Base-by-base conservation (phyloP, 2,797 vertebrate genomes). In the Coregonus suidteri region DNA sequence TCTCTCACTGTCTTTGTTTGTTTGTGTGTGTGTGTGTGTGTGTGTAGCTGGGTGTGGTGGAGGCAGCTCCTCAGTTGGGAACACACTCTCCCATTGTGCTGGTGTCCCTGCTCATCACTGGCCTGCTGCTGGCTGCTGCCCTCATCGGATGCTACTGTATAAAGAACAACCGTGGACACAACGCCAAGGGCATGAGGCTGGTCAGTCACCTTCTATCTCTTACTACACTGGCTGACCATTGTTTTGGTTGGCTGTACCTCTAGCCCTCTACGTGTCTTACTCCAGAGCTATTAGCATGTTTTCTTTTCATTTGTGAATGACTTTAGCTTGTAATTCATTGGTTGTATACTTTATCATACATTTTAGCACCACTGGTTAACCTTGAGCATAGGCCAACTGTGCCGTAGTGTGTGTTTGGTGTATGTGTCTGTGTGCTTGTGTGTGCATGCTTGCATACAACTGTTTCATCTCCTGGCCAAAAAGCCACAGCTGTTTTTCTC, bases 101-200 rank as follows among this genome's bases (percentile, higher is more conserved):
- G 62, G 94, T 94, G 13, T 93, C 95, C 4, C 73, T 98, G 83
- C 91, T 99, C 81, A 92, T 96, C 34, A 85, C 90, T 0, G 98
- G 98, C 15, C 85, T 98, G 76, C 66, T 96, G 54, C 86, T 95
- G 76, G 97, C 96, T 0, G 37, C 93, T 14, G 86, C 86, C 30
- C 93, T 96, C 59, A 83, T 91, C 56, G 88, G 87, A 0, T 93
- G 90, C 0, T 97, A 95, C 78, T 93, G 89, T 83, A 86, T 93
- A 86, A 96, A 95, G 93, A 93, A 81, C 78, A 92, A 94, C 65
- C 90, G 92, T 80, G 94, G 83, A 69, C 86, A 93, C 89, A 96
- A 92, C 73, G 81, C 93, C 16, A 93, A 94, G 14, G 95, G 93
- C 76, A 90, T 95, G 85, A 95, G 92, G 88, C 95, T 98, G 96